phyloP scores from a whole-genome alignment of 1,140 invertebrate genomes.

The Drosophila watanabei region DNA sequence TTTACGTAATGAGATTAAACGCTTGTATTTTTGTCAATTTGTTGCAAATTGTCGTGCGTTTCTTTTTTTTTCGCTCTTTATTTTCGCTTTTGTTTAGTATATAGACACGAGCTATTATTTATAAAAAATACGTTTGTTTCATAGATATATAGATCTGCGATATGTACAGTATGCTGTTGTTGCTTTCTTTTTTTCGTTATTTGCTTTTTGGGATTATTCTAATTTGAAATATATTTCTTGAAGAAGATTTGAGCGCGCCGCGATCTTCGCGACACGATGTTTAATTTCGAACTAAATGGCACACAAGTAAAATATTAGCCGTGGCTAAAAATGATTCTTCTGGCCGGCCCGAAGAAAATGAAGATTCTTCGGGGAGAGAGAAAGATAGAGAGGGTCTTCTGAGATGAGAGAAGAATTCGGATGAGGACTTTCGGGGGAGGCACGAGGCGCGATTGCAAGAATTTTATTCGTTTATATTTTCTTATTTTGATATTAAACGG shows the following conservation, averaged over 20 bases:
- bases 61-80: slow-evolving; percentile 45
- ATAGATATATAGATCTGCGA: slow-evolving; percentile 50
- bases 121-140: slow-evolving; percentile 65
- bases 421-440: slow-evolving; percentile 9
- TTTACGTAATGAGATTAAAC: slow-evolving; percentile 83
- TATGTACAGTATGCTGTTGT: slow-evolving; percentile 61
- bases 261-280: slow-evolving; percentile 73
- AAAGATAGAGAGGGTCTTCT: slow-evolving; percentile 18
- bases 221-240: slow-evolving; percentile 42
- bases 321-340: slow-evolving; percentile 82
- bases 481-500: slow-evolving; percentile 72
- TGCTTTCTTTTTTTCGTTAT: slow-evolving; percentile 34
- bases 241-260: slow-evolving; percentile 35
- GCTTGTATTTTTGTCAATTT: slow-evolving; percentile 81
- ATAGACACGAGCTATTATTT: slow-evolving; percentile 79
- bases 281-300: slow-evolving; percentile 80
- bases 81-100: slow-evolving; percentile 57
- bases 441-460: slow-evolving; percentile 46
- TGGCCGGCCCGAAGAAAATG: slow-evolving; percentile 53
- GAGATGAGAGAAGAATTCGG: slow-evolving; percentile 22
- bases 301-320: slow-evolving; percentile 58
- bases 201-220: slow-evolving; percentile 36
- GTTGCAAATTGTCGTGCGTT: slow-evolving; percentile 77
- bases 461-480: slow-evolving; percentile 74
- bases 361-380: slow-evolving; percentile 32